Percentiles rank a stretch among this genome's conserved stretches.
These are phyloP conservation scores for Resseliella maxima DNA, from an alignment of 2,888 invertebrate species.

Conservation along the genomic window DNA sequence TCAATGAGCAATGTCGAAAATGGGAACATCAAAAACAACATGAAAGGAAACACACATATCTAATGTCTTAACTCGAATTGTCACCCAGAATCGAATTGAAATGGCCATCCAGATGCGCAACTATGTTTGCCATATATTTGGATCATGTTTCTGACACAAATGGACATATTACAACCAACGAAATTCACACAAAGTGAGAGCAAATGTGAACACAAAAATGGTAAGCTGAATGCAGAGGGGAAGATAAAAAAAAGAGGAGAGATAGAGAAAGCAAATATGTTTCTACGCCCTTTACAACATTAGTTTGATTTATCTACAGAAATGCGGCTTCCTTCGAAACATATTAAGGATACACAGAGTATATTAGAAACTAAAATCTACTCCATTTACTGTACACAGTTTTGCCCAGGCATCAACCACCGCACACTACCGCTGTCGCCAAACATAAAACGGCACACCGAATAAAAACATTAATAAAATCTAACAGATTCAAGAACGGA, in stretches of 20 bases:
- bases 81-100: slow-evolving; percentile 55
- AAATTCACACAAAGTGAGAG: neutral
- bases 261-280: slow-evolving; percentile 58
- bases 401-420: neutral
- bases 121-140: slow-evolving; percentile 57
- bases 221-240: too few relatives aligned
- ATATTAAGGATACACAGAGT: neutral
- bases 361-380: slow-evolving; percentile 29
- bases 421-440: neutral
- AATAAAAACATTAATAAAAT: slow-evolving; percentile 45
- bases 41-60: slow-evolving; percentile 18
- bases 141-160: slow-evolving; percentile 64
- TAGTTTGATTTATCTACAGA: slow-evolving; percentile 63
- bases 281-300: slow-evolving; percentile 62
- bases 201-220: neutral
- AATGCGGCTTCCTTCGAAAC: slow-evolving; percentile 46
- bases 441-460: neutral
- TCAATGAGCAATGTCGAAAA: slow-evolving; percentile 43
- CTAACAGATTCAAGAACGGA: neutral
- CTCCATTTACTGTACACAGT: neutral
- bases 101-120: slow-evolving; percentile 56
- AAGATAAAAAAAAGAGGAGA: too few relatives aligned
- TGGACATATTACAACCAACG: slow-evolving; percentile 62
- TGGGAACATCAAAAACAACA: slow-evolving; percentile 17
- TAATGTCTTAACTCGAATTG: slow-evolving; percentile 57